Evolutionary conservation across 2,888 invertebrate genomes (phyloP).

Genomic region (Iphiclides podalirius): DNA sequence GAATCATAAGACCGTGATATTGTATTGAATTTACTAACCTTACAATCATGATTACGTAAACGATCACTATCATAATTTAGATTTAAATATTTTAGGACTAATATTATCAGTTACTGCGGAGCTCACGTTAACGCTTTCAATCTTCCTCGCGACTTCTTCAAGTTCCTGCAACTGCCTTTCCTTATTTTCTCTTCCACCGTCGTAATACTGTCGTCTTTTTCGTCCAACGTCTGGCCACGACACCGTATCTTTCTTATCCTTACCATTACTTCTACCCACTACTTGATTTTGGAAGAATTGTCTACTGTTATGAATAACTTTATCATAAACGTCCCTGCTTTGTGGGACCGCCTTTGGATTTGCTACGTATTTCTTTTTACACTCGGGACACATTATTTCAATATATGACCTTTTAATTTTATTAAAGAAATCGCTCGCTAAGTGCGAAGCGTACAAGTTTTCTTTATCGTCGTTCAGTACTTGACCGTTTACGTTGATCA

Average conservation of each 20-base stretch:
- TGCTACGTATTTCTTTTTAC: slow-evolving; percentile 31
- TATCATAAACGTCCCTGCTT: slow-evolving; percentile 22
- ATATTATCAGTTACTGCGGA: no score
- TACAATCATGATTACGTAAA: no score
- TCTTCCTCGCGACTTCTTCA: slow-evolving; percentile 26
- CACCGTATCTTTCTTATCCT: slow-evolving; percentile 4
- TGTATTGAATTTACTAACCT: no score
- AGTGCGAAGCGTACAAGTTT: slow-evolving; percentile 9
- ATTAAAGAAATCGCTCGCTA: neutral
- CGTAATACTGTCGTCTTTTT: slow-evolving; percentile 21
- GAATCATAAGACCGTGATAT: no score
- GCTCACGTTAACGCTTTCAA: slow-evolving; percentile 23
- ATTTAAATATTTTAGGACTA: neutral
- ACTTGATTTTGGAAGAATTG: slow-evolving; percentile 34
- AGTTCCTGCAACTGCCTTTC: slow-evolving; percentile 26
- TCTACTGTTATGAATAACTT: slow-evolving; percentile 35
- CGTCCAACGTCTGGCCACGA: slow-evolving; percentile 8
- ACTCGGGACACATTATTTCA: slow-evolving; percentile 34
- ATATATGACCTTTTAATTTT: slow-evolving; percentile 32
- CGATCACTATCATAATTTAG: neutral
- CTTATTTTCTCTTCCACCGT: no score
- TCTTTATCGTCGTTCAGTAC: neutral
- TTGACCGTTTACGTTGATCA: slow-evolving; percentile 10
- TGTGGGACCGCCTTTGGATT: slow-evolving; percentile 10
- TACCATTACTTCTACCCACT: slow-evolving; percentile 11